phyloP scores from a whole-genome alignment of 1,140 invertebrate species.

The Thalassaphorura encarpata region DNA sequence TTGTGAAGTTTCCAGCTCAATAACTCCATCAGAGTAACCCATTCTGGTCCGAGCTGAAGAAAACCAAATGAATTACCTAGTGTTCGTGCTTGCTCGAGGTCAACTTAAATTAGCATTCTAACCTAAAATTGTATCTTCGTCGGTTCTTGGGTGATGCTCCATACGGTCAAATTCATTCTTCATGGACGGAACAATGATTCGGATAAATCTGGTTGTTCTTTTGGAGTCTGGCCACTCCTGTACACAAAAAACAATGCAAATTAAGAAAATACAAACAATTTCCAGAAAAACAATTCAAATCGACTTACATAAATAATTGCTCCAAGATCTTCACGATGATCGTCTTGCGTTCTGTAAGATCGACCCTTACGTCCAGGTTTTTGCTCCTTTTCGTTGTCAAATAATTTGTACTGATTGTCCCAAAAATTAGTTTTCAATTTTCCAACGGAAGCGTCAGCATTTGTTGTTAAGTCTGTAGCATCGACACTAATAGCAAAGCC shows the following conservation, averaged over 20 bases:
- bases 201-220: slow-evolving; percentile 97
- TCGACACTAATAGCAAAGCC: slow-evolving; percentile 96
- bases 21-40: neutral
- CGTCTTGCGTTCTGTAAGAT: no score
- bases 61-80: no score
- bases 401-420: slow-evolving; percentile 93
- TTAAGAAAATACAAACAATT: no score
- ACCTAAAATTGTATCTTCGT: slow-evolving; percentile 72
- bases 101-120: slow-evolving; percentile 32
- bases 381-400: slow-evolving; percentile 52
- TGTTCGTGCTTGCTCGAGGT: no score
- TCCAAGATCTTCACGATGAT: slow-evolving; percentile 79
- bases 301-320: slow-evolving; percentile 78
- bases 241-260: slow-evolving; percentile 61
- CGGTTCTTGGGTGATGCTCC: slow-evolving; percentile 62
- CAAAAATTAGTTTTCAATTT: slow-evolving; percentile 95
- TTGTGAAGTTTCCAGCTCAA: slow-evolving; percentile 89
- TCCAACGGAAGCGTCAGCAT: slow-evolving; percentile 79
- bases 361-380: slow-evolving; percentile 36
- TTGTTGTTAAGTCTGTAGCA: slow-evolving; percentile 87
- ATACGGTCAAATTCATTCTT: slow-evolving; percentile 66
- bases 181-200: slow-evolving; percentile 89
- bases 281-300: no score
- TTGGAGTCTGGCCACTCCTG: slow-evolving; percentile 97
- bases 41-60: no score